Conservation (phyloP, 2,888 invertebrate genomes). For the Steinernema hermaphroditum region DNA sequence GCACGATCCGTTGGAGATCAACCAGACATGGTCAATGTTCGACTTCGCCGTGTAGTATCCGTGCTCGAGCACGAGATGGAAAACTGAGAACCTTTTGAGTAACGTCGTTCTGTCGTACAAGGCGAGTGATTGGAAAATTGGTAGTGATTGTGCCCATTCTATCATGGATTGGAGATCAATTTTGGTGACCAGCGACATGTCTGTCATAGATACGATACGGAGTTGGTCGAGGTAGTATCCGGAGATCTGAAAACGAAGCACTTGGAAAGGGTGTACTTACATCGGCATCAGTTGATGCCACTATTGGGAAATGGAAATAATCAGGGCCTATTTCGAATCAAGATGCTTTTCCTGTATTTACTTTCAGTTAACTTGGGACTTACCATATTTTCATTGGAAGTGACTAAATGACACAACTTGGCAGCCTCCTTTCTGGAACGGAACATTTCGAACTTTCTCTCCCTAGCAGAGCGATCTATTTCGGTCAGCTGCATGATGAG, state of each 20-base stretch:
- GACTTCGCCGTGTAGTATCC: slow-evolving; percentile 55
- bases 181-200: slow-evolving; percentile 52
- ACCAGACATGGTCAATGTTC: slow-evolving; percentile 57
- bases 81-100: slow-evolving; percentile 51
- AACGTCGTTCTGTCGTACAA: slow-evolving; percentile 80
- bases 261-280: not conserved
- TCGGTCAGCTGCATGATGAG: slow-evolving; percentile 39
- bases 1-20: slow-evolving; percentile 63
- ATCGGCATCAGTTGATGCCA: not conserved
- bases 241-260: not conserved
- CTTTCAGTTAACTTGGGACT: not conserved
- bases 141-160: slow-evolving; percentile 94
- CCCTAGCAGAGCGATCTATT: slow-evolving; percentile 36
- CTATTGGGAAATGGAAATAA: not conserved
- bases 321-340: not conserved
- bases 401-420: slow-evolving; percentile 32
- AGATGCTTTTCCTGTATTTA: not conserved
- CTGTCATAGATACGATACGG: slow-evolving; percentile 51
- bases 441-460: slow-evolving; percentile 49
- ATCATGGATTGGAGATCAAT: slow-evolving; percentile 83
- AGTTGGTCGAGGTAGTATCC: slow-evolving; percentile 20
- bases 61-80: slow-evolving; percentile 52
- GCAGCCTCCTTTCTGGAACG: slow-evolving; percentile 47
- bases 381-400: slow-evolving; percentile 8
- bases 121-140: slow-evolving; percentile 88